Evolutionary conservation across 2,888 invertebrate genomes (phyloP).

Genomic region (Spisula solida): DNA sequence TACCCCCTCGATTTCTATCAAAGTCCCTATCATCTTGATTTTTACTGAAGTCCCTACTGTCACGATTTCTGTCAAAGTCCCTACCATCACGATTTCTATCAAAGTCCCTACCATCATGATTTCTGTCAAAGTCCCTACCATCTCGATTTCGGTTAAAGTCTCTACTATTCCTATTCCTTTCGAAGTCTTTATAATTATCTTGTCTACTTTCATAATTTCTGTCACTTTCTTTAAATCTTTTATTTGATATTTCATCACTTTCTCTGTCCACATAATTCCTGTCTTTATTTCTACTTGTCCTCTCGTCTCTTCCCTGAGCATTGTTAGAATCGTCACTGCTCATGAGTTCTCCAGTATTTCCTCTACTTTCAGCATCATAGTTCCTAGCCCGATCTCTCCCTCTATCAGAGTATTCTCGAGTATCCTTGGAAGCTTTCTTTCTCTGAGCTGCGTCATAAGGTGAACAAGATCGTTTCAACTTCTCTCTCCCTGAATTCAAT

Average conservation of each 20-base stretch:
- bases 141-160: slow-evolving; percentile 35
- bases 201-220: slow-evolving; percentile 38
- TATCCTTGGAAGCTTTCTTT: slow-evolving; percentile 12
- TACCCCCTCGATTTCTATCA: slow-evolving; percentile 14
- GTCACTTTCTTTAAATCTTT: background rate
- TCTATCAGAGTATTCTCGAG: background rate
- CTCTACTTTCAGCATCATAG: background rate
- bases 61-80: slow-evolving; percentile 1
- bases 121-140: slow-evolving; percentile 41
- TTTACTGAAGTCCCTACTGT: background rate
- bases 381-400: slow-evolving; percentile 31
- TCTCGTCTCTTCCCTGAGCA: background rate
- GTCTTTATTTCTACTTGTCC: slow-evolving; percentile 31
- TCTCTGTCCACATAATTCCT: slow-evolving; percentile 30
- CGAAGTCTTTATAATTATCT: slow-evolving; percentile 27
- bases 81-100: slow-evolving; percentile 26
- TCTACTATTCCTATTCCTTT: slow-evolving; percentile 40
- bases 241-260: background rate
- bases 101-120: background rate
- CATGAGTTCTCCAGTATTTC: background rate
- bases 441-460: slow-evolving; percentile 10
- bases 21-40: slow-evolving; percentile 34
- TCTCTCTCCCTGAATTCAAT: background rate
- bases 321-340: background rate
- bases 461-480: slow-evolving; percentile 24